Conservation (phyloP, 2,888 invertebrate genomes). For the Agonopterix subpropinquella region DNA sequence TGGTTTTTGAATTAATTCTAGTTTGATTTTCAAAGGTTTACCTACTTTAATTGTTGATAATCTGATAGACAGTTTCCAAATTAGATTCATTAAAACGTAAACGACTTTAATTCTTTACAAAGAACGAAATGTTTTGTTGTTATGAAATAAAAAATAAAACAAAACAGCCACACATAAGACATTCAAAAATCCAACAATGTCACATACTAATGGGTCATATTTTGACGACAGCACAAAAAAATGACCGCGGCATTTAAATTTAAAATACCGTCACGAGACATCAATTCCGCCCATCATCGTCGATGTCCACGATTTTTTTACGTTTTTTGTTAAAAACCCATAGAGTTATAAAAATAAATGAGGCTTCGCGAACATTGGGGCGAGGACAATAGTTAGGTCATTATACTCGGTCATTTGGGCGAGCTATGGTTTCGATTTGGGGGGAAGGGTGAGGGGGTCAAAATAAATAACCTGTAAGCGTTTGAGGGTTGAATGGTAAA, state of each 20-base stretch:
- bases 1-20: too few relatives aligned
- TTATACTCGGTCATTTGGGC: slow-evolving; percentile 71
- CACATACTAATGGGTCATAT: slow-evolving; percentile 1
- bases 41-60: too few relatives aligned
- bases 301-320: slow-evolving; percentile 48
- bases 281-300: slow-evolving; percentile 45
- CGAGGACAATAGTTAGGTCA: slow-evolving; percentile 71
- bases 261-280: slow-evolving; percentile 47
- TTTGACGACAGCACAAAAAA: slow-evolving; percentile 15
- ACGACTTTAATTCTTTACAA: too few relatives aligned
- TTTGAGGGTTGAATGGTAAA: slow-evolving; percentile 43
- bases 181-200: background rate
- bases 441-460: slow-evolving; percentile 31
- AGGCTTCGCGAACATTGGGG: slow-evolving; percentile 61
- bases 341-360: slow-evolving; percentile 67
- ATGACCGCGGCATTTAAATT: slow-evolving; percentile 35
- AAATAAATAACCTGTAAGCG: slow-evolving; percentile 51
- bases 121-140: too few relatives aligned
- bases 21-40: too few relatives aligned
- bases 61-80: too few relatives aligned
- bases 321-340: slow-evolving; percentile 59
- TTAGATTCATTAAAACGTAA: too few relatives aligned
- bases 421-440: slow-evolving; percentile 43
- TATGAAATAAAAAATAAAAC: too few relatives aligned
- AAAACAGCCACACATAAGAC: background rate